These are phyloP conservation scores for Lasioglossum pauxillum DNA, from an alignment of 2,888 invertebrate genomes.

Conservation along the genomic window DNA sequence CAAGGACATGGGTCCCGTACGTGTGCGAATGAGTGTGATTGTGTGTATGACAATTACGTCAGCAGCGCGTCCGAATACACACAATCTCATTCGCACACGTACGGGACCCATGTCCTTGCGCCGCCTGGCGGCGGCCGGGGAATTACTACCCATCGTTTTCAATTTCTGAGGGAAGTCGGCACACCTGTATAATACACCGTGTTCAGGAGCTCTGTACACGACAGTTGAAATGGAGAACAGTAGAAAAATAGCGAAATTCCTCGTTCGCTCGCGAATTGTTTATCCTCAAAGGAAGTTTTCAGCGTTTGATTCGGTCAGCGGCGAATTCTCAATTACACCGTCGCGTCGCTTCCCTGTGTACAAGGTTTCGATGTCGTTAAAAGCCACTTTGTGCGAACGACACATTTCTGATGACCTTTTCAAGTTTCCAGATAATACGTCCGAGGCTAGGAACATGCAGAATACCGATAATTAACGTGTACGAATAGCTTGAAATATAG, in stretches of 20 bases:
- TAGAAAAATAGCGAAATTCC: not conserved
- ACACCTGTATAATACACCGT: too few relatives aligned
- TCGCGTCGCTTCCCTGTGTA: not conserved
- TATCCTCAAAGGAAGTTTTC: not conserved
- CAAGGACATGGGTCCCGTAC: too few relatives aligned
- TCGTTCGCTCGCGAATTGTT: not conserved
- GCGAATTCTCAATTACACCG: not conserved
- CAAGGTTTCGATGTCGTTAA: not conserved
- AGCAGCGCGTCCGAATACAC: too few relatives aligned
- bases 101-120: too few relatives aligned
- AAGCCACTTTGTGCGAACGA: not conserved
- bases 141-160: too few relatives aligned
- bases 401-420: conserved; percentile 7
- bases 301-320: not conserved
- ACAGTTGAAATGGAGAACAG: too few relatives aligned
- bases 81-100: too few relatives aligned
- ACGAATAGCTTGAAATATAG: not conserved
- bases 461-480: conserved; percentile 7
- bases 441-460: not conserved
- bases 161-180: too few relatives aligned
- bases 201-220: too few relatives aligned
- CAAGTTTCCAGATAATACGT: not conserved
- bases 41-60: too few relatives aligned
- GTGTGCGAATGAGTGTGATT: too few relatives aligned
- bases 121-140: too few relatives aligned